A percentile compares a stretch with the other conserved stretches of the same genome.
These are phyloP conservation scores for Halcyon malimbica DNA, from an alignment of 2,113 vertebrate genomes.

Conservation along the genomic window DNA sequence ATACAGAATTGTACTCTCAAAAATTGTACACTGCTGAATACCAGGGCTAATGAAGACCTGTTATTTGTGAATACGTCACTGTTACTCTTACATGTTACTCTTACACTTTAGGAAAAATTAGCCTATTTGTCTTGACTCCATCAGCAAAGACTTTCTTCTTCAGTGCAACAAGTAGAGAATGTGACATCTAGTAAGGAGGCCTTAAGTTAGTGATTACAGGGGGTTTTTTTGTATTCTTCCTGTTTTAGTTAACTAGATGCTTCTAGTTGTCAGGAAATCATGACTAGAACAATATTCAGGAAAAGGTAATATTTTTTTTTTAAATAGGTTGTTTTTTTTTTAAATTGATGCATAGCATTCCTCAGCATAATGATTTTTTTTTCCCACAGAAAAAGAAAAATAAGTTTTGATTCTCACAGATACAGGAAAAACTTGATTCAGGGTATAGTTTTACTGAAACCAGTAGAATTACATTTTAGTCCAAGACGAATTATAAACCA, in stretches of 20 bases:
- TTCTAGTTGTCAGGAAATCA: neutral
- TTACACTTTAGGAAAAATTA: neutral
- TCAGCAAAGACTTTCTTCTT: neutral
- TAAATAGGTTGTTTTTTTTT: neutral
- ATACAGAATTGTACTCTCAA: neutral
- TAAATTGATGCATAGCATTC: neutral
- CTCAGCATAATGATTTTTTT: neutral
- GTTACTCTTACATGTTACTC: neutral
- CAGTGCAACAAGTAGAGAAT: neutral
- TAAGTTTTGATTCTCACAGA: neutral
- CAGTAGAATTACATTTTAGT: neutral
- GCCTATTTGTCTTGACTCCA: neutral
- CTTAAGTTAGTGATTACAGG: neutral
- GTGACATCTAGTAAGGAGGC: neutral
- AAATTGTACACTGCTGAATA: neutral
- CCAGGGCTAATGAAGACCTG: neutral
- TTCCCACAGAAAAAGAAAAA: neutral
- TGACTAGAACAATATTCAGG: neutral
- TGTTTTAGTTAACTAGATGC: neutral
- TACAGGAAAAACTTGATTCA: neutral
- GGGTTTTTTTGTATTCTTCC: neutral
- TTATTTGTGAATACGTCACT: neutral
- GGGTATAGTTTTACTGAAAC: neutral
- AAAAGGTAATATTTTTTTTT: rapidly evolving
- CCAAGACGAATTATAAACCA: neutral